phyloP scores from a whole-genome alignment of 2,888 invertebrate species.

The Mesoligia furuncula region DNA sequence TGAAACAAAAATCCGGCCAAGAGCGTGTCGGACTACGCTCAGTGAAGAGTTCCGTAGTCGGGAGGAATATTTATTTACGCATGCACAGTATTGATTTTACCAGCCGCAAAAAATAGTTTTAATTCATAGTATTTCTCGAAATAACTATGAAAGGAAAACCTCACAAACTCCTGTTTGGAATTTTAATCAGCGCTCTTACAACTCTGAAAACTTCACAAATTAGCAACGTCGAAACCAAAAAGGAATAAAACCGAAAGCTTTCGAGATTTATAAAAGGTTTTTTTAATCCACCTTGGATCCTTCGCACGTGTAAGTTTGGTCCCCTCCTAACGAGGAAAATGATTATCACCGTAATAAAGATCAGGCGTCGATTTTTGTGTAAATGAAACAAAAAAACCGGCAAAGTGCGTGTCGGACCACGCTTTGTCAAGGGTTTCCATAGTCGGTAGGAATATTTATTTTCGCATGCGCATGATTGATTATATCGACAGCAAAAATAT shows the following conservation, averaged over 20 bases:
- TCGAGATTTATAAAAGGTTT: slow-evolving; percentile 48
- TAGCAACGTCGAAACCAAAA: slow-evolving; percentile 57
- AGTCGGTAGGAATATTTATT: neutral
- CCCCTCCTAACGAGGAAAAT: slow-evolving; percentile 54
- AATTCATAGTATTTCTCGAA: neutral
- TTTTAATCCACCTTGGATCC: slow-evolving; percentile 51
- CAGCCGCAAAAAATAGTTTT: neutral
- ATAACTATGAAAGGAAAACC: slow-evolving; percentile 4
- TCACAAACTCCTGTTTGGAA: slow-evolving; percentile 28
- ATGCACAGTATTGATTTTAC: neutral
- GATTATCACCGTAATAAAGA: slow-evolving; percentile 56
- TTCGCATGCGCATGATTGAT: neutral
- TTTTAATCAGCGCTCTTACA: slow-evolving; percentile 43
- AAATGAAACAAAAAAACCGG: slow-evolving; percentile 40
- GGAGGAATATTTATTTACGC: neutral
- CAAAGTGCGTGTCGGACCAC: neutral
- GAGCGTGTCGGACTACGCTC: too few species aligned
- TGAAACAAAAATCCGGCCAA: slow-evolving; percentile 21
- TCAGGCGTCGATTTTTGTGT: slow-evolving; percentile 50
- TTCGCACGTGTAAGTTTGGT: slow-evolving; percentile 65
- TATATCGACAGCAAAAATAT: neutral
- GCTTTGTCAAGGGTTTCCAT: neutral
- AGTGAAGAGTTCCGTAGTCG: neutral
- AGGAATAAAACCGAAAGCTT: slow-evolving; percentile 45
- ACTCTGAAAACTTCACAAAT: slow-evolving; percentile 59